Evolutionary conservation across 2,113 vertebrate species (phyloP), one percentile per base, ranked within the genome.

Genomic region (Neomonachus schauinslandi): DNA sequence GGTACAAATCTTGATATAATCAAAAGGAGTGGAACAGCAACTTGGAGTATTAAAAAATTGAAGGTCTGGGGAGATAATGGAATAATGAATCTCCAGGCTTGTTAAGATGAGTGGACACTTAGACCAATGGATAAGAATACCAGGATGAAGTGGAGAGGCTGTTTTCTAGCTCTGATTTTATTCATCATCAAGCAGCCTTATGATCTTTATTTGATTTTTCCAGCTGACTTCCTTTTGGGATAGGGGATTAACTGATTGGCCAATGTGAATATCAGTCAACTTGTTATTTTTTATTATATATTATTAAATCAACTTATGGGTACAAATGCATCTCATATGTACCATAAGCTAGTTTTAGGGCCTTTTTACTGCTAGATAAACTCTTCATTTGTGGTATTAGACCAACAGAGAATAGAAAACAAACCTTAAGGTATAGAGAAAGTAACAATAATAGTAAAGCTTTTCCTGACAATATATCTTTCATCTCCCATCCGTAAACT

Each of bases 171-270:
- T 89, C 88, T 94, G 15, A 79, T 87, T 97, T 87, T 69, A 83
- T 77, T 61, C 28, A 81, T 93, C 21, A 85, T 81, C n/a, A 91
- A n/a, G 10, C 18, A 91, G 31, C 24, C 18, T 22, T 88, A 31
- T 77, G 24, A 89, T 95, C 63, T 92, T 94, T 18, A 49, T 94
- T 86, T 92, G 22, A 85, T 95, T 94, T 97, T 46, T 88, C 39
- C 94, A 96, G 19, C 84, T 94, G n/a, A 84, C 82, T 95, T 96
- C 59, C 31, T 59, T 91, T 79, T 55, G 87, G 55, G 36, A 72
- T 95, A 94, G 72, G 86, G 72, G 95, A 71, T 74, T 96, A 33
- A 79, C 53, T 53, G 31, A 89, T 21, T 91, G 28, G 26, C 51
- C 46, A 84, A 11, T 82, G 59, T 15, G 59, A 89, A 5, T 36